These are phyloP conservation scores for Drosophila prostipennis DNA, from an alignment of 2,888 invertebrate species.

Conservation along the genomic window DNA sequence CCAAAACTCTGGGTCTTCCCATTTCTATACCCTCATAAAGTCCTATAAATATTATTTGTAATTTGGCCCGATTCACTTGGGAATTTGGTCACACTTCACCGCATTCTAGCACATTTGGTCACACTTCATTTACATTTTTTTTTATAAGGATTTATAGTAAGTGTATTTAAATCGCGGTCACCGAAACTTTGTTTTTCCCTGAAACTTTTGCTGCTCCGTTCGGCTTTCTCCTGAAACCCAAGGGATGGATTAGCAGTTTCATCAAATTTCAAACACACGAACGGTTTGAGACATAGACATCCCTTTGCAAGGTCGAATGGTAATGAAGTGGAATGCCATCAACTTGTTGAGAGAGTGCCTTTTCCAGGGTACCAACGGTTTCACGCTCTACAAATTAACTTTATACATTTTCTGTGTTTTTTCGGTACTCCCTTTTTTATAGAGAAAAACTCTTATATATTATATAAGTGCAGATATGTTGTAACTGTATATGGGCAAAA, in stretches of 20 bases:
- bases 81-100: background rate
- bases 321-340: constrained; percentile 14
- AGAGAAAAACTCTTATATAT: constrained; percentile 9
- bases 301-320: constrained; percentile 11
- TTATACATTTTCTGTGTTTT: background rate
- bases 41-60: background rate
- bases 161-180: background rate
- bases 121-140: background rate
- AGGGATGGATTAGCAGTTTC: constrained; percentile 17
- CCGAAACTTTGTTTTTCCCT: too few relatives aligned
- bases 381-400: background rate
- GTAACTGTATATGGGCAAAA: constrained; percentile 12
- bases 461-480: constrained; percentile 20
- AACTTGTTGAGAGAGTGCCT: constrained; percentile 10
- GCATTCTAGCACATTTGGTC: background rate
- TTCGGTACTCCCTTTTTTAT: background rate
- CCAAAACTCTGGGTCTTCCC: background rate
- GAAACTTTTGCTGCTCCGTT: background rate
- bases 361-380: constrained; percentile 21
- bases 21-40: background rate
- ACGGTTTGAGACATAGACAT: background rate
- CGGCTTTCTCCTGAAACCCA: background rate
- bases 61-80: background rate
- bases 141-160: too few relatives aligned
- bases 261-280: constrained; percentile 22